phyloP scores from a whole-genome alignment of 2,797 vertebrate species.

The Rhinichthys osculus region DNA sequence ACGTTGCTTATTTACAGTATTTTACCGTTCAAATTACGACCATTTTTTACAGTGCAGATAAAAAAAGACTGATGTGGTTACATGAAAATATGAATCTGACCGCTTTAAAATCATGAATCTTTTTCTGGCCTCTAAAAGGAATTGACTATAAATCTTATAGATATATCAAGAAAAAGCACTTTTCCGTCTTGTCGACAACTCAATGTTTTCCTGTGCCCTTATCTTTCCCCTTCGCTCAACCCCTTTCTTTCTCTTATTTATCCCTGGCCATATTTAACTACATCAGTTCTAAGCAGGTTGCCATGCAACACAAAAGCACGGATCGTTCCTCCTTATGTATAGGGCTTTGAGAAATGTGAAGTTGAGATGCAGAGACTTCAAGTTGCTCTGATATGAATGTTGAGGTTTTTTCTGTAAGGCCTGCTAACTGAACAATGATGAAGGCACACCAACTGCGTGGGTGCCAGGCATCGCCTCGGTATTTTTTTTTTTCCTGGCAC shows the following conservation, averaged over 20 bases:
- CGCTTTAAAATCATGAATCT: conserved; percentile 27
- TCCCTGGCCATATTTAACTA: conserved; percentile 43
- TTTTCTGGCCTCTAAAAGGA: not conserved
- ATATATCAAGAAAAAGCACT: conserved; percentile 47
- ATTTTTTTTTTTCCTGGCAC: conserved; percentile 4
- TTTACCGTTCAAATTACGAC: too few species aligned
- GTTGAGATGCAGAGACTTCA: conserved; percentile 26
- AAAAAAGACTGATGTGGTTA: not conserved
- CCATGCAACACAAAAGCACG: conserved; percentile 52
- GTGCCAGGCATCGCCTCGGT: not conserved
- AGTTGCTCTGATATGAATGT: conserved; percentile 22
- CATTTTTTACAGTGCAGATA: not conserved
- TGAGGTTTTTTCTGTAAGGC: conserved; percentile 16
- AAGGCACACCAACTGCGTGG: conserved; percentile 4
- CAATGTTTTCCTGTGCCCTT: conserved; percentile 43
- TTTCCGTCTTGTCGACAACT: conserved; percentile 31
- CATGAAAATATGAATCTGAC: conserved; percentile 35
- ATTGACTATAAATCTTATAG: not conserved
- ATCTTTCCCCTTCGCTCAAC: not conserved
- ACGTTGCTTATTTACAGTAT: too few species aligned
- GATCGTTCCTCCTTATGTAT: conserved; percentile 37
- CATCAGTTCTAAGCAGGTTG: conserved; percentile 51
- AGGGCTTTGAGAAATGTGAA: conserved; percentile 38
- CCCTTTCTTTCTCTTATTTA: conserved; percentile 1
- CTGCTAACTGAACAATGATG: conserved; percentile 13